Conservation (phyloP, 64 coral and sea anemone species). For the Montipora cactus region DNA sequence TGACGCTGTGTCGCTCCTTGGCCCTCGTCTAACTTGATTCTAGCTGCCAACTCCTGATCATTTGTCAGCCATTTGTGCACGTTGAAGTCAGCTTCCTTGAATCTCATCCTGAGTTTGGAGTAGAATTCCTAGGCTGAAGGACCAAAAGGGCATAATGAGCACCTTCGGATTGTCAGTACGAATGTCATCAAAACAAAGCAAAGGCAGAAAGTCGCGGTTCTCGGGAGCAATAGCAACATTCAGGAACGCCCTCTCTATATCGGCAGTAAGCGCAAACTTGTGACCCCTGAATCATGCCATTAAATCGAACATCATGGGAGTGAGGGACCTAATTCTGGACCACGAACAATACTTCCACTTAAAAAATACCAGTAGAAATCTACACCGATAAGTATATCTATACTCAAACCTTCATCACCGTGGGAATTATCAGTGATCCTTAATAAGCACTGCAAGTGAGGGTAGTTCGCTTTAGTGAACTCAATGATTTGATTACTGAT, state of each 20-base stretch:
- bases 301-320: too few species aligned
- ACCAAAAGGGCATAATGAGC: conserved; percentile 4
- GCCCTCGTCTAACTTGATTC: background rate
- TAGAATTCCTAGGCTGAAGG: conserved; percentile 10
- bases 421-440: too few species aligned
- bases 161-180: background rate
- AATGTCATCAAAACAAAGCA: conserved; percentile 47
- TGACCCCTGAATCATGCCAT: conserved; percentile 1
- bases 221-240: conserved; percentile 16
- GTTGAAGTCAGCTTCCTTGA: conserved; percentile 61
- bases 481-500: too few species aligned
- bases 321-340: too few species aligned
- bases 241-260: background rate
- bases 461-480: too few species aligned
- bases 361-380: too few species aligned
- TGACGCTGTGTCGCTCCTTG: background rate
- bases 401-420: too few species aligned
- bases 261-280: background rate
- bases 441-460: too few species aligned
- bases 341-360: too few species aligned
- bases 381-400: too few species aligned
- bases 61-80: background rate
- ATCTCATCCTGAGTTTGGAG: conserved; percentile 41
- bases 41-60: background rate
- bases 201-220: conserved; percentile 44